Percentiles rank a stretch among this genome's conserved stretches.
Evolutionary conservation across 1,140 invertebrate genomes (phyloP).

Genomic region (Drosophila rufa): DNA sequence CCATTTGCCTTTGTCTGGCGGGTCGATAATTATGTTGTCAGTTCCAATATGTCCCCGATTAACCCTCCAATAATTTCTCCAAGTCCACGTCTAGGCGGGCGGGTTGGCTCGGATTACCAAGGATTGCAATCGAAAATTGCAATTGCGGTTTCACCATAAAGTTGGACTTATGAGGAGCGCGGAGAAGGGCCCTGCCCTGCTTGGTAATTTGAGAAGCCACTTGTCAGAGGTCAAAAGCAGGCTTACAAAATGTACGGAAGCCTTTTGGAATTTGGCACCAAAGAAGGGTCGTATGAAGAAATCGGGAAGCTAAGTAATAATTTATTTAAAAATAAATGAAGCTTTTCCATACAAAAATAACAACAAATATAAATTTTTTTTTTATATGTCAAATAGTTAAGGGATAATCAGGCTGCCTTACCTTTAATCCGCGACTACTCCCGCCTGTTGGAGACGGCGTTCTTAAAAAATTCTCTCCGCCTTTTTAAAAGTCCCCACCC

Average conservation of each 20-base stretch:
- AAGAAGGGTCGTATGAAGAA: neutral
- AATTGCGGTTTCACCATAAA: constrained; percentile 3
- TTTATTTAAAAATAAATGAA: too few relatives aligned
- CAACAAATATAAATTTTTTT: neutral
- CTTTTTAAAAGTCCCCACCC: constrained; percentile 12
- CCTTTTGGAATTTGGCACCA: neutral
- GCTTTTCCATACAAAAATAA: neutral
- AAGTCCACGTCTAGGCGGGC: constrained; percentile 38
- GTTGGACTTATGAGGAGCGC: constrained; percentile 11
- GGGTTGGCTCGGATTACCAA: constrained; percentile 27
- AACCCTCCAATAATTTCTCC: constrained; percentile 31
- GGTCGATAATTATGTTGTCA: constrained; percentile 79
- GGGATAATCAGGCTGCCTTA: neutral
- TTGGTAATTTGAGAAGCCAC: neutral
- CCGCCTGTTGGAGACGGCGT: neutral
- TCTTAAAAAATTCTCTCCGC: constrained; percentile 3
- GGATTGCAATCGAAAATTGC: constrained; percentile 14
- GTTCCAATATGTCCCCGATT: constrained; percentile 58
- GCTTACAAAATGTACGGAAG: neutral
- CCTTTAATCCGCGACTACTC: neutral
- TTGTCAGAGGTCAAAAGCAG: neutral
- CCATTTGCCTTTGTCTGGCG: constrained; percentile 43
- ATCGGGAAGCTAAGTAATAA: too few relatives aligned
- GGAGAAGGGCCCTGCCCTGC: neutral
- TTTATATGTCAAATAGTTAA: neutral